phyloP scores from a whole-genome alignment of 2,888 invertebrate genomes.

The Ochropacha duplaris region DNA sequence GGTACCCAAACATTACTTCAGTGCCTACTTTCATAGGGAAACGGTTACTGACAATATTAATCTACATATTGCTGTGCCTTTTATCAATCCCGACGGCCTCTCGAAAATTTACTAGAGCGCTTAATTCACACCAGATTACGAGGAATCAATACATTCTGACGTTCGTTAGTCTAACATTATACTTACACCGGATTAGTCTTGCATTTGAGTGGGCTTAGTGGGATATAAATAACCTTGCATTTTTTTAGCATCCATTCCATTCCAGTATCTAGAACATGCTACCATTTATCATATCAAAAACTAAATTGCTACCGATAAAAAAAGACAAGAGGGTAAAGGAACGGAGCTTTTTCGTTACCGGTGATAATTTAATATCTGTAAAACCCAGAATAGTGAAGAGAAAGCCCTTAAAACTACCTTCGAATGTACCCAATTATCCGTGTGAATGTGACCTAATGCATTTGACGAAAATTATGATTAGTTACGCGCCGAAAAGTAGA shows the following conservation, averaged over 20 bases:
- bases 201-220: background rate
- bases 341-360: constrained; percentile 48
- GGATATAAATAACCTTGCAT: background rate
- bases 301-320: constrained; percentile 59
- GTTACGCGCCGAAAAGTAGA: constrained; percentile 59
- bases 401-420: constrained; percentile 44
- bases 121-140: constrained; percentile 32
- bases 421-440: constrained; percentile 28
- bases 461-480: constrained; percentile 63
- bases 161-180: constrained; percentile 16
- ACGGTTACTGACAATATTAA: too few relatives aligned
- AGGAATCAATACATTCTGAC: constrained; percentile 38
- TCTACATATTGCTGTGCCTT: background rate
- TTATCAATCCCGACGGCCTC: constrained; percentile 23
- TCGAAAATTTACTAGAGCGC: constrained; percentile 49
- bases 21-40: too few relatives aligned
- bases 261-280: constrained; percentile 44
- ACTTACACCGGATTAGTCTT: constrained; percentile 9
- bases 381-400: constrained; percentile 48
- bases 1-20: too few relatives aligned
- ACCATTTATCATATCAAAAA: constrained; percentile 70
- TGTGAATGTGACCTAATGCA: constrained; percentile 70
- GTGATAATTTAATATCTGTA: constrained; percentile 47
- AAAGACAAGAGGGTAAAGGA: constrained; percentile 39
- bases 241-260: background rate